These are phyloP conservation scores for Phocoena sinus DNA, from an alignment of 2,113 vertebrate genomes.

Conservation along the genomic window DNA sequence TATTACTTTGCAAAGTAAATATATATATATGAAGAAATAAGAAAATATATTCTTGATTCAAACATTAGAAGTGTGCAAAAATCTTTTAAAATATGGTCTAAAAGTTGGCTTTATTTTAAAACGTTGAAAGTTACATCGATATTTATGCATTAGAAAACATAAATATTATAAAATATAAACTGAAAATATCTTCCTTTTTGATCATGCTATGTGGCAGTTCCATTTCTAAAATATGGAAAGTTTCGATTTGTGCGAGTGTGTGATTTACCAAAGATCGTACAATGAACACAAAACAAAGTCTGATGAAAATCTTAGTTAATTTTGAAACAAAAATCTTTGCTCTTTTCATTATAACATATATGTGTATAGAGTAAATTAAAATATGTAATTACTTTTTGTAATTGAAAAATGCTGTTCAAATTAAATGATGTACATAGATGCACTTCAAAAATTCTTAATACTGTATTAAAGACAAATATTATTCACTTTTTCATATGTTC, in stretches of 20 bases:
- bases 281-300: neutral
- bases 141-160: neutral
- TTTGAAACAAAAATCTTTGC: neutral
- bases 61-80: neutral
- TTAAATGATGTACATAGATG: neutral
- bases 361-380: neutral
- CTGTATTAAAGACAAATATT: neutral
- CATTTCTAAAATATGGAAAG: neutral
- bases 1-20: neutral
- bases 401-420: neutral
- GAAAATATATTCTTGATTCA: neutral
- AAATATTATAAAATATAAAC: neutral
- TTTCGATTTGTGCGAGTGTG: neutral
- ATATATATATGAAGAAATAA: neutral
- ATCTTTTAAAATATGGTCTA: neutral
- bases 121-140: neutral
- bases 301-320: neutral
- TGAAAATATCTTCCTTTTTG: neutral
- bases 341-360: neutral
- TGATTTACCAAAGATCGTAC: neutral
- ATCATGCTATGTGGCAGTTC: neutral
- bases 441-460: neutral
- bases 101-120: constrained; percentile 5
- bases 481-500: neutral
- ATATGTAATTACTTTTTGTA: neutral